Conservation (phyloP, 2,888 invertebrate species). For the Chrysolina haemoptera region DNA sequence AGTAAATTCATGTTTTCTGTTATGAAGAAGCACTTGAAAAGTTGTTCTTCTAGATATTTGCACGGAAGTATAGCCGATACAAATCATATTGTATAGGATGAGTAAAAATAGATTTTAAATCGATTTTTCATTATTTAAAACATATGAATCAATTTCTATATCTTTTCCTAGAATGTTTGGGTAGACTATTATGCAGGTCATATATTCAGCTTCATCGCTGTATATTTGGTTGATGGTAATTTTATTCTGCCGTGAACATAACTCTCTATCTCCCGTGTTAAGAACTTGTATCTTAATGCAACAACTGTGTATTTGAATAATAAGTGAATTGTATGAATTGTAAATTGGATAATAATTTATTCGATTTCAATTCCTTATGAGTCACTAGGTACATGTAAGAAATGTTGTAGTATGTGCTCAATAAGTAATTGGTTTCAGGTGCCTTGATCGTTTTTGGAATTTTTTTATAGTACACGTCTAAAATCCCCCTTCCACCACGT, state of each 20-base stretch:
- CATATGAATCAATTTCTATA: not conserved
- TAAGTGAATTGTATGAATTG: not conserved
- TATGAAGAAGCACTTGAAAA: no score
- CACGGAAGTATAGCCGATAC: no score
- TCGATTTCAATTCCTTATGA: not conserved
- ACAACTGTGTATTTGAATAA: conserved; percentile 10
- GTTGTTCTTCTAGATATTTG: no score
- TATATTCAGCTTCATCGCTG: not conserved
- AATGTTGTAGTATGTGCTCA: not conserved
- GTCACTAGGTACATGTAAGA: not conserved
- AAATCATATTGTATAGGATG: no score
- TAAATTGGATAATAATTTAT: conserved; percentile 5
- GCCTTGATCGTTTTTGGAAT: not conserved
- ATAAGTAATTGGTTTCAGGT: not conserved
- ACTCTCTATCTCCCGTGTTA: conserved; percentile 2
- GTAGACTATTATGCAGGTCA: not conserved
- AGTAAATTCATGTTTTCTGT: no score
- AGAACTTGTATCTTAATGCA: conserved; percentile 12
- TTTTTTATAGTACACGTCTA: no score
- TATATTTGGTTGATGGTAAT: conserved; percentile 2
- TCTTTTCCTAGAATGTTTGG: not conserved
- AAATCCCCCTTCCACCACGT: no score
- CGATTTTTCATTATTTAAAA: no score
- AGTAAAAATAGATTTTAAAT: no score
- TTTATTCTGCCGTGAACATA: not conserved